phyloP scores from a whole-genome alignment of 2,113 vertebrate species.

The Dicaeum eximium region DNA sequence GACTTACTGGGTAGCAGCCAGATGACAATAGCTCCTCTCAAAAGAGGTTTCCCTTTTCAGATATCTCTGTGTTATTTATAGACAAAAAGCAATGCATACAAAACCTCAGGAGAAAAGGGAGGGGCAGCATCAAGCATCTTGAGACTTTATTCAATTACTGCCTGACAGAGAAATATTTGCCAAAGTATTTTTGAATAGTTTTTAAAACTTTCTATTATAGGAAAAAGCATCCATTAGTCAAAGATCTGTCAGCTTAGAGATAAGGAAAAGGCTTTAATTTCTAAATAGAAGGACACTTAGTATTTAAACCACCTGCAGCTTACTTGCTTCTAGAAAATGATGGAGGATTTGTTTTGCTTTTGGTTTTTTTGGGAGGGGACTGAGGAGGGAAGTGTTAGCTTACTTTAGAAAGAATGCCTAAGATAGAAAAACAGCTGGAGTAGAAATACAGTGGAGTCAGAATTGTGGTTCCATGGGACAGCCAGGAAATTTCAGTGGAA shows the following conservation, averaged over 20 bases:
- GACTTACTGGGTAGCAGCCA: not conserved
- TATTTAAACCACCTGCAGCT: not conserved
- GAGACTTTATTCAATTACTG: not conserved
- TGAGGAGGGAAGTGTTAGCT: not conserved
- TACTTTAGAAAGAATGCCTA: not conserved
- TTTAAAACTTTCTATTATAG: not conserved
- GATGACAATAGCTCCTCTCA: not conserved
- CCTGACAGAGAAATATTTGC: not conserved
- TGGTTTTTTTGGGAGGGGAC: not conserved
- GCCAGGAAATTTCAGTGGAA: not conserved
- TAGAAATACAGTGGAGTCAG: not conserved
- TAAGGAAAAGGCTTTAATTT: not conserved
- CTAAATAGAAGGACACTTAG: not conserved
- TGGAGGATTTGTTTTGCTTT: not conserved
- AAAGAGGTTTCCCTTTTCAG: conserved; percentile 15
- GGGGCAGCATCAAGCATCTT: not conserved
- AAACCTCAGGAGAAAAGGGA: not conserved
- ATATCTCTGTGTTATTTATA: conserved; percentile 25
- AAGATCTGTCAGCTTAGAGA: not conserved
- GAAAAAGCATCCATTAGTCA: not conserved
- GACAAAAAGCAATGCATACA: not conserved
- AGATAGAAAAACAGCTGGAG: not conserved
- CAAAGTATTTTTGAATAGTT: not conserved
- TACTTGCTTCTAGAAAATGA: not conserved
- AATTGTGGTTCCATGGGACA: not conserved